Evolutionary conservation across 1,140 invertebrate genomes (phyloP), one percentile per base, ranked within the genome.

Genomic region (Varroa destructor): DNA sequence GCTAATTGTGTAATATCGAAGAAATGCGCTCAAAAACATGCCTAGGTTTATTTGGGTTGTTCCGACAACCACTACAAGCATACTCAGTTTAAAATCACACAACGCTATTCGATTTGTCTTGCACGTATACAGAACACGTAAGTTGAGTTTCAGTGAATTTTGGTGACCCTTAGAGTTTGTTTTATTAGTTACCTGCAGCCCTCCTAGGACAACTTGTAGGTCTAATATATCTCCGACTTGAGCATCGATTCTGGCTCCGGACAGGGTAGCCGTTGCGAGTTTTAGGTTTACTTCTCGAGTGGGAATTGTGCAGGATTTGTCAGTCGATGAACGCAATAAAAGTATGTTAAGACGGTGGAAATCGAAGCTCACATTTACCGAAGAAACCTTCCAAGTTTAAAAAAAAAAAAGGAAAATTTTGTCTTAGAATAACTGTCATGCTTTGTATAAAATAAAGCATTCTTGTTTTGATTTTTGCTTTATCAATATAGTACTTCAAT

Each of bases 261-360:
- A 87, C 84, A 95, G 86, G 0, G 91, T 95, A 25, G 91, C 89
- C 0, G 92, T 96, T 46, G 90, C 91, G 74, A 97, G 90, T 84
- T 96, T 96, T 74, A 87, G 85, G 0, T 89, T 91, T 46, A 86
- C 81, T 43, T 87, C 79, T 73, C 80, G 82, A 74, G 46, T 43
- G 12, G 61, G 46, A 2, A 40, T 14, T 43, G 40, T 43, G 12
- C 40, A 67, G 1, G 86, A 86, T 74, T 89, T 87, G 75, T 85
- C 85, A 74, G 88, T 81, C 0, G 89, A 84, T 6, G 89, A 88
- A 73, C 91, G 82, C 56, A 95, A 80, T 71, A 97, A 81, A 36
- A 97, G 79, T 70, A 97, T 86, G 79, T 91, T 94, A 43, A 97
- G 80, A 14, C 91, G 85, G 78, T 91, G 89, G 79, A 97, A 96